Evolutionary conservation across 2,888 invertebrate species (phyloP).

Genomic region (Andrena praecox): DNA sequence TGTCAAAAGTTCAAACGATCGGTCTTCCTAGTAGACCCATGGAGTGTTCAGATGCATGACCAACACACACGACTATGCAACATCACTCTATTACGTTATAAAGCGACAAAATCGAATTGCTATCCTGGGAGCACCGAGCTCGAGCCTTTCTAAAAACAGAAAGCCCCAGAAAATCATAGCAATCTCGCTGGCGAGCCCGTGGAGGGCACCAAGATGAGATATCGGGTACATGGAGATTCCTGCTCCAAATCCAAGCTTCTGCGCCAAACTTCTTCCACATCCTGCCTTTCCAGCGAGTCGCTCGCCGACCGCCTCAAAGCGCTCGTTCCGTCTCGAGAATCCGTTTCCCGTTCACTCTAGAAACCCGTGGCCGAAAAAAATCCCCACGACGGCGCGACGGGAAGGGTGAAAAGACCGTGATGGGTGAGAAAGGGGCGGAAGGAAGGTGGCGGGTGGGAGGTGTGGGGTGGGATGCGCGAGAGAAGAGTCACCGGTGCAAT

Average conservation of each 20-base stretch:
- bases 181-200: too few species aligned
- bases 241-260: background rate
- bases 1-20: background rate
- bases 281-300: background rate
- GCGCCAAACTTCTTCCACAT: background rate
- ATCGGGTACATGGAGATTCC: background rate
- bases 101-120: too few species aligned
- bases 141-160: too few species aligned
- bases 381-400: background rate
- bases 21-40: background rate
- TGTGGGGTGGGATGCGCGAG: constrained; percentile 21
- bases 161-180: too few species aligned
- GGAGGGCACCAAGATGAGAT: too few species aligned
- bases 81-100: too few species aligned
- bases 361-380: background rate
- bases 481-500: constrained; percentile 54
- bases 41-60: background rate
- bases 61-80: too few species aligned
- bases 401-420: background rate
- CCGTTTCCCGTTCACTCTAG: background rate
- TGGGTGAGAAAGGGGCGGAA: background rate
- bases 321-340: background rate
- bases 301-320: background rate
- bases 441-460: background rate
- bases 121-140: too few species aligned